Evolutionary conservation across 2,797 vertebrate genomes (phyloP), one percentile per base, ranked within the genome.

Genomic region (Pipistrellus pygmaeus): DNA sequence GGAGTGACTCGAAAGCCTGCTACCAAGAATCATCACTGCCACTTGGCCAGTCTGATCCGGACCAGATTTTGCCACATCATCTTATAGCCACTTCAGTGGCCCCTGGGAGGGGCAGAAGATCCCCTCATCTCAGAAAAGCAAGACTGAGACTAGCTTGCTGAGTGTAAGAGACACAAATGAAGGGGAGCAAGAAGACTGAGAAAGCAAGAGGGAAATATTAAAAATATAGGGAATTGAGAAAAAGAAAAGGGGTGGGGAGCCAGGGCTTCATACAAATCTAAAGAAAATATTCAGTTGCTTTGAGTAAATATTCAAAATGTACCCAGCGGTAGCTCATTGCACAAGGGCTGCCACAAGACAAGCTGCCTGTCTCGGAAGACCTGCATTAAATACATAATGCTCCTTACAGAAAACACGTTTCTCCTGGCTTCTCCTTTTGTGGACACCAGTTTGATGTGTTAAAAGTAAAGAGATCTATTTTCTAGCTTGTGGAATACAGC

Each of bases 121-220:
- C 18, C 66, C 78, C 72, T 94, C 66, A 30, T 80, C 93, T 90
- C 82, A 60, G 69, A 95, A 73, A 88, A 91, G 60, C 71, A 92
- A 94, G 80, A 91, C 72, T 93, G 81, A 30, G 21, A 55, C 10
- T 30, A 93, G 83, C 55, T 88, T 88, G 82, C 83, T 69, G 66
- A 86, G 55, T 68, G n/a, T 46, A 89, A 94, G 77, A 85, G 66
- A 66, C 11, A 44, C 64, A 60, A 57, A 82, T 5, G 27, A 94
- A 91, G 85, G 90, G 72, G 38, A 64, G 27, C 32, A 77, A 82
- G 27, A 89, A 92, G 51, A 51, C 85, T 17, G 64, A 88, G 72
- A 62, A 88, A 77, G 75, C 57, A 82, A 51, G 83, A 94, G 46
- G 48, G 71, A 27, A 48, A 30, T 27, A 5, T 25, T 27, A 88